Conservation (phyloP, 2,888 invertebrate species). For the Alsophila aescularia region DNA sequence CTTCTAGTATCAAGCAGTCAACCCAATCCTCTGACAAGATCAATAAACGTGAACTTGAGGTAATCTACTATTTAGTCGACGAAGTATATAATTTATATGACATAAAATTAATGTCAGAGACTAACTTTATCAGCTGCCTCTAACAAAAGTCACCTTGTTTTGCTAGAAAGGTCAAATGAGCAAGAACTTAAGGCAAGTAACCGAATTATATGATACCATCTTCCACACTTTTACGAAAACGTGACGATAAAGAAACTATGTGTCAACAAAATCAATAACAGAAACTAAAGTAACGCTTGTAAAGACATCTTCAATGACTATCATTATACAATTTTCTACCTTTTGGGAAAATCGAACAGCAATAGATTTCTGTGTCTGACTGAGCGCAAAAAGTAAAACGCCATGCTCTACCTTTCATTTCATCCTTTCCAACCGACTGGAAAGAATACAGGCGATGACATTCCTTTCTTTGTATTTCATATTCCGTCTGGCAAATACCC, state of each 20-base stretch:
- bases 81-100: background rate
- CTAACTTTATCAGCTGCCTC: too few relatives aligned
- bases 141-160: too few relatives aligned
- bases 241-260: too few relatives aligned
- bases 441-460: constrained; percentile 44
- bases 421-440: constrained; percentile 43
- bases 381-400: constrained; percentile 46
- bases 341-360: constrained; percentile 29
- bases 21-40: background rate
- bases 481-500: constrained; percentile 40
- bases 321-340: background rate
- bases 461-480: constrained; percentile 41
- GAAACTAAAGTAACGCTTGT: background rate
- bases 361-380: constrained; percentile 44
- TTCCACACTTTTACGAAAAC: too few relatives aligned
- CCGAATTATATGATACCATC: too few relatives aligned
- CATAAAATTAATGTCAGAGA: too few relatives aligned
- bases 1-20: too few relatives aligned
- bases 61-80: background rate
- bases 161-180: too few relatives aligned
- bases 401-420: constrained; percentile 41
- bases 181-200: too few relatives aligned
- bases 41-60: background rate
- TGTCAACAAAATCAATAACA: background rate
- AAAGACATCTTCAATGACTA: background rate